Evolutionary conservation across 2,888 invertebrate genomes (phyloP).

Genomic region (Notodonta dromedarius): DNA sequence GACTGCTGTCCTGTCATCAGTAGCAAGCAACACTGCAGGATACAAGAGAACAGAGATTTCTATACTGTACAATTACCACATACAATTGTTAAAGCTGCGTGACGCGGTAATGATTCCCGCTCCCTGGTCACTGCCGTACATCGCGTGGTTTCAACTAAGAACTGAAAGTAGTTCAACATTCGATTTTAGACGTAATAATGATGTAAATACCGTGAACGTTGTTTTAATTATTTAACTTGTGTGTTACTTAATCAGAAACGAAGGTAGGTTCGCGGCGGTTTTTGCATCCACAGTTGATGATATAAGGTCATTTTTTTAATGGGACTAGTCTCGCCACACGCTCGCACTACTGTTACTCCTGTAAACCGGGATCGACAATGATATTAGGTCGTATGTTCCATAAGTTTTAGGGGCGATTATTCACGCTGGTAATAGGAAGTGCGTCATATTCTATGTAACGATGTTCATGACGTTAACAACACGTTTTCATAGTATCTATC

Average conservation of each 20-base stretch:
- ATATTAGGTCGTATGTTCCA: too few relatives aligned
- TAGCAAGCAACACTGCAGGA: too few relatives aligned
- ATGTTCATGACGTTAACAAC: background rate
- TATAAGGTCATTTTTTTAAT: too few relatives aligned
- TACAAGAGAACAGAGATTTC: too few relatives aligned
- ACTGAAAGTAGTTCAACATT: background rate
- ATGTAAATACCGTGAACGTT: background rate
- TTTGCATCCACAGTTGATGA: too few relatives aligned
- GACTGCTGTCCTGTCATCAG: too few relatives aligned
- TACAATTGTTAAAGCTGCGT: background rate
- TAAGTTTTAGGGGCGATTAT: too few relatives aligned
- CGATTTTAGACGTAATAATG: background rate
- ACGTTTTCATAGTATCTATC: conserved; percentile 1
- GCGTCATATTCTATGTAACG: background rate
- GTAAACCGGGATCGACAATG: too few relatives aligned
- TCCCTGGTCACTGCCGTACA: background rate
- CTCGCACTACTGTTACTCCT: too few relatives aligned
- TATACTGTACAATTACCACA: too few relatives aligned
- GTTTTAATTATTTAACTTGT: background rate
- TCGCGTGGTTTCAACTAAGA: background rate
- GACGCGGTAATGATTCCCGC: background rate
- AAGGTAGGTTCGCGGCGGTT: background rate
- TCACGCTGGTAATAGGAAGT: too few relatives aligned
- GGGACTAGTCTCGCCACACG: too few relatives aligned
- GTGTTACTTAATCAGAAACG: background rate